Base-by-base conservation (phyloP, 2,797 vertebrate genomes). In the Calcarius lapponicus region DNA sequence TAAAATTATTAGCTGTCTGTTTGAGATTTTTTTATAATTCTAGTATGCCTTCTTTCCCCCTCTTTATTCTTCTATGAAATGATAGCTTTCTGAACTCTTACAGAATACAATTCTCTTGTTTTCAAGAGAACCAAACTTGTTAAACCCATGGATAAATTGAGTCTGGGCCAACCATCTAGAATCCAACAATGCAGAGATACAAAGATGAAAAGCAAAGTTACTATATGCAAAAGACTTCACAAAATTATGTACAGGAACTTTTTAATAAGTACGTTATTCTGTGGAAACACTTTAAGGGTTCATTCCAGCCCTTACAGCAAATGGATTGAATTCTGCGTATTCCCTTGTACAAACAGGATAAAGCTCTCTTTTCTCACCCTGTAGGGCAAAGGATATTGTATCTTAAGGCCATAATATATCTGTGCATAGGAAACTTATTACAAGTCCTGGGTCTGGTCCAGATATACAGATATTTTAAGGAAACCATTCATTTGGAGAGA, bases 401-500 rank as follows among this genome's bases (percentile, higher is more conserved):
- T 93, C 78, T 82, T 92, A 92, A 92, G 90, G 70, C 64, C 56
- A 34, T 79, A 94, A 88, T 79, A 93, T 86, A 71, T 92, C 62
- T 86, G 58, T 80, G 62, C 88, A 90, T 60, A 84, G 82, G 94
- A 95, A 95, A 93, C 58, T 57, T 92, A 95, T 83, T 95, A 80
- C 50, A 88, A 84, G 50, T 25, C 61, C 43, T 97, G 88, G 73
- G 36, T 31, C 80, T 84, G 62, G 24, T 89, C 88, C 96, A 96
- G 60, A 72, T 45, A 26, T 56, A 91, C 48, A 89, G 81, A 88
- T 95, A 92, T 93, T 90, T 94, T 95, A 90, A 86, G 92, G 95
- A 97, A 97, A 95, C 84, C 32, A 94, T 96, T 96, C 96, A 97
- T 97, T 97, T 96, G 66, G 62, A 92, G 62, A 90, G 58, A 95